Evolutionary conservation across 1,140 invertebrate genomes (phyloP).

Genomic region (Tigriopus japonicus): DNA sequence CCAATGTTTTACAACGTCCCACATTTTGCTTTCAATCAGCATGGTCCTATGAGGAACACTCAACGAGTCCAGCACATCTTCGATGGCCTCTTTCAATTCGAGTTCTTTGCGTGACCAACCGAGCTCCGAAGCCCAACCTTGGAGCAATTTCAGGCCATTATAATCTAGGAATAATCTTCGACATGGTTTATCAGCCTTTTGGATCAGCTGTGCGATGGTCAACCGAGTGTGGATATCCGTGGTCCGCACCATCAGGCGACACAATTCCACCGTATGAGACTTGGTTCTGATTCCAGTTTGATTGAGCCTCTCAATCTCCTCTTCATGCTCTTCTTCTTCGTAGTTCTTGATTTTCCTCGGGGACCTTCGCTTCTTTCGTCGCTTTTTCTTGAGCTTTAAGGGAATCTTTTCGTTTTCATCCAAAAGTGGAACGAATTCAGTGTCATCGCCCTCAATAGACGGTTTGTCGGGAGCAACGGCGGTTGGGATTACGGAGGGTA

Average conservation of each 20-base stretch:
- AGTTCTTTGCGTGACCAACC: constrained; percentile 14
- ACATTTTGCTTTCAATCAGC: constrained; percentile 71
- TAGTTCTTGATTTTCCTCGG: constrained; percentile 10
- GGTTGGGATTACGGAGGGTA: background rate
- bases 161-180: constrained; percentile 80
- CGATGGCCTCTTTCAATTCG: constrained; percentile 10
- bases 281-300: constrained; percentile 39
- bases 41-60: constrained; percentile 84
- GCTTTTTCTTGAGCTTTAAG: background rate
- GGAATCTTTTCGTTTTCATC: no score
- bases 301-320: constrained; percentile 19
- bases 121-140: constrained; percentile 71
- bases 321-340: constrained; percentile 21
- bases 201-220: constrained; percentile 37
- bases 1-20: constrained; percentile 58
- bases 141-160: constrained; percentile 68
- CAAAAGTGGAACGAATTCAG: no score
- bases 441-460: no score
- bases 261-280: constrained; percentile 61
- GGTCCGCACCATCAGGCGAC: constrained; percentile 73
- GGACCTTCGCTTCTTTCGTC: constrained; percentile 12
- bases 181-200: constrained; percentile 52
- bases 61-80: constrained; percentile 56
- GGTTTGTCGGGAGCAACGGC: no score
- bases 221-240: constrained; percentile 52